Percentiles rank a stretch among this genome's conserved stretches.
phyloP scores from a whole-genome alignment of 2,888 invertebrate genomes.

The Microplitis deprimator region DNA sequence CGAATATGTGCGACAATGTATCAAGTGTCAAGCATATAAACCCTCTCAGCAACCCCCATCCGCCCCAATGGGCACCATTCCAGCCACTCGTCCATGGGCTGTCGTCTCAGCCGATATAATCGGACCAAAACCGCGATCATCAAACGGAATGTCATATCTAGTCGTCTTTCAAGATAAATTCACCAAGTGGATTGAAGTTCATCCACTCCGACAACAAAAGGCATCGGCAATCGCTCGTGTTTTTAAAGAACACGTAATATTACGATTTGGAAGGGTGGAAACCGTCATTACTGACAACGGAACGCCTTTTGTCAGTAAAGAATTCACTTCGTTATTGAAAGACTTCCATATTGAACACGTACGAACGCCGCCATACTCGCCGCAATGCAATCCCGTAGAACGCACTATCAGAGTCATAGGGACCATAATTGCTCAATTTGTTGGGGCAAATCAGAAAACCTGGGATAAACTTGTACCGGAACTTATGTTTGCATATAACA shows the following conservation, averaged over 20 bases:
- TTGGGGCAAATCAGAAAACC: background rate
- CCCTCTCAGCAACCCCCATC: no score
- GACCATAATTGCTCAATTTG: no score
- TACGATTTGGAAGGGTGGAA: slow-evolving; percentile 20
- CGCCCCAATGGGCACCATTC: no score
- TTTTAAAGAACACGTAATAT: slow-evolving; percentile 27
- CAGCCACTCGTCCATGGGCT: background rate
- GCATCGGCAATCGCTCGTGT: slow-evolving; percentile 1
- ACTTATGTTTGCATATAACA: background rate
- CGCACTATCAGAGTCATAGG: no score
- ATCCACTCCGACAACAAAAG: slow-evolving; percentile 36
- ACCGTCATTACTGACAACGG: slow-evolving; percentile 45
- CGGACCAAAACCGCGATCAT: slow-evolving; percentile 25
- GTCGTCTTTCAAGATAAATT: slow-evolving; percentile 48
- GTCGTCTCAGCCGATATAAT: background rate
- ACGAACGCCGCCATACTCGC: no score
- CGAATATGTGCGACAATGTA: no score
- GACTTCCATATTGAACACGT: no score
- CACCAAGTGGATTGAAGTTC: slow-evolving; percentile 45
- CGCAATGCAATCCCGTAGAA: no score
- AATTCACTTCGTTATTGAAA: background rate
- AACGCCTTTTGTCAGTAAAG: slow-evolving; percentile 32
- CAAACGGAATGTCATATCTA: slow-evolving; percentile 34
- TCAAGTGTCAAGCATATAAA: no score
- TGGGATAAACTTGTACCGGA: background rate